Evolutionary conservation across 2,797 vertebrate genomes (phyloP), one percentile per base, ranked within the genome.

Genomic region (Tenualosa ilisha): DNA sequence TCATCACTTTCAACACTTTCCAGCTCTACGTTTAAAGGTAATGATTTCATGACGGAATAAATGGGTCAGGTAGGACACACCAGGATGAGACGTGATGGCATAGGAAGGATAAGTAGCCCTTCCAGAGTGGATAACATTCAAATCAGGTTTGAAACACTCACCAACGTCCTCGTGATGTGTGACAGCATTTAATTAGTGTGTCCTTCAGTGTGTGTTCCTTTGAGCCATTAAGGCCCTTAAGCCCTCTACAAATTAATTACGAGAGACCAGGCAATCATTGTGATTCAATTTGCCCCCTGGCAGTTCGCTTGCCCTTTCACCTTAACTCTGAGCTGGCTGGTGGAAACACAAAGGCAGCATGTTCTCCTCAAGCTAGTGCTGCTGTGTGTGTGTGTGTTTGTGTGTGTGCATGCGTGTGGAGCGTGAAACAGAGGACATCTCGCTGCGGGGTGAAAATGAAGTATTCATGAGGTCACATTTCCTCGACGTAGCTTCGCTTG

Each of bases 181-280:
- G 89, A 93, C 91, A 96, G 95, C 93, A 96, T 96, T 97, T 97
- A 97, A 97, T 97, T 97, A 97, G 95, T 96, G 95, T 95, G 96
- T 96, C 96, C 96, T 97, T 96, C 96, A 96, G 93, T 91, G 90
- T 91, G 90, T 93, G 91, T 94, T 95, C 94, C 94, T 96, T 95
- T 92, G 93, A 95, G 96, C 95, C 94, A 92, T 94, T 91, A 96
- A 93, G 93, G 93, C 92, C 95, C 94, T 92, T 93, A 95, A 95
- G 95, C 94, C 93, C 95, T 94, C 94, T 92, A 92, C 93, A 96
- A 96, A 97, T 97, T 97, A 97, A 97, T 97, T 97, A 97, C 95
- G 94, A 96, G 96, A 96, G 96, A 96, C 91, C 91, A 94, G 92
- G 94, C 96, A 96, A 96, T 97, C 95, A 95, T 93, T 94, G 95